Conservation (phyloP, 2,888 invertebrate species). For the Torymus texanus region DNA sequence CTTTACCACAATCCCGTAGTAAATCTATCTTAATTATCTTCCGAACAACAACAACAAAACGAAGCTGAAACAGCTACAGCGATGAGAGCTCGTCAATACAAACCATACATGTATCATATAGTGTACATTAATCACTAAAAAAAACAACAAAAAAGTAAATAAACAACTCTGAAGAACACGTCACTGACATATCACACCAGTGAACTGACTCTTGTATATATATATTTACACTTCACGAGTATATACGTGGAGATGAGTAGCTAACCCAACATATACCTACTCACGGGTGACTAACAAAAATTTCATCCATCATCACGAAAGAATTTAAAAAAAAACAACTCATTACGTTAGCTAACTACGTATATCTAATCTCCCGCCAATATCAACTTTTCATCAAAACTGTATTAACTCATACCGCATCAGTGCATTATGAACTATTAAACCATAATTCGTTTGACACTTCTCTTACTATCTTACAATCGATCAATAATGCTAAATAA, state of each 20-base stretch:
- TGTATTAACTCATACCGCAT: constrained; percentile 45
- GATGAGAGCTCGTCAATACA: constrained; percentile 26
- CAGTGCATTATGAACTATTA: constrained; percentile 16
- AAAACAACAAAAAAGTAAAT: constrained; percentile 17
- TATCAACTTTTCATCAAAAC: constrained; percentile 15
- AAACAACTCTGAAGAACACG: constrained; percentile 39
- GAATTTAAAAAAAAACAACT: constrained; percentile 2
- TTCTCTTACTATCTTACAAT: constrained; percentile 2
- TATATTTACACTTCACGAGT: constrained; percentile 26
- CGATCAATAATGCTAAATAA: constrained; percentile 1
- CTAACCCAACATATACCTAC: constrained; percentile 36
- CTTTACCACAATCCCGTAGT: constrained; percentile 26
- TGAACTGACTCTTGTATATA: constrained; percentile 49
- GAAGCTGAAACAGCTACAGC: constrained; percentile 23
- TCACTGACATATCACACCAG: constrained; percentile 45
- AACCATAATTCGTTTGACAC: constrained; percentile 21
- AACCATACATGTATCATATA: constrained; percentile 29
- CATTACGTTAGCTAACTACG: constrained; percentile 46
- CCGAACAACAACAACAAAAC: background rate
- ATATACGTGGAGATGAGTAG: constrained; percentile 35
- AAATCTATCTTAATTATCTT: constrained; percentile 2
- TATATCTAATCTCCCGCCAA: constrained; percentile 42
- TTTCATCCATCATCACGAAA: constrained; percentile 14
- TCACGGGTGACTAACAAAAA: constrained; percentile 53
- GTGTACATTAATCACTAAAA: constrained; percentile 40